Conservation (phyloP, 1,140 invertebrate genomes). For the Microplitis demolitor region DNA sequence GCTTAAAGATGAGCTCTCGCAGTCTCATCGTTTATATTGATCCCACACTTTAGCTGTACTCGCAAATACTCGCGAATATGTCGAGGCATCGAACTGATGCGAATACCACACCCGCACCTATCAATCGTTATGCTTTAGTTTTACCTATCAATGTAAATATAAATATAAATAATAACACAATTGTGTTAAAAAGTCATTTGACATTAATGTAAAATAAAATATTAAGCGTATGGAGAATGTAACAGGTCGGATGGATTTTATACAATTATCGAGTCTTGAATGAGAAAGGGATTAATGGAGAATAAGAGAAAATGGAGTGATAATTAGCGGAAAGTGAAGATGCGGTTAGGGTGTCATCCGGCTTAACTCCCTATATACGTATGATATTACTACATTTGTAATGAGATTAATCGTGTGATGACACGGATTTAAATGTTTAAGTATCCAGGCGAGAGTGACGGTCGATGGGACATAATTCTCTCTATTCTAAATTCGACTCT, state of each 20-base stretch:
- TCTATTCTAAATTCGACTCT: no score
- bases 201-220: no score
- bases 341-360: constrained; percentile 15
- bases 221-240: no score
- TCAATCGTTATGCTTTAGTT: background rate
- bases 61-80: constrained; percentile 12
- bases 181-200: background rate
- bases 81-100: constrained; percentile 28
- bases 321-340: constrained; percentile 11
- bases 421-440: background rate
- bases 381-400: background rate
- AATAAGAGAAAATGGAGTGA: background rate
- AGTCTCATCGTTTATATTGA: constrained; percentile 63
- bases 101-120: constrained; percentile 20
- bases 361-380: background rate
- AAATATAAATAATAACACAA: background rate
- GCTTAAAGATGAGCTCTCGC: constrained; percentile 62
- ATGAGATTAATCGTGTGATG: background rate
- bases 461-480: background rate
- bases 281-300: background rate
- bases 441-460: background rate
- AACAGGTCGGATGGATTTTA: constrained; percentile 3
- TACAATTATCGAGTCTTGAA: background rate
- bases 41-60: constrained; percentile 42
- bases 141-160: background rate